Conservation (phyloP, 2,113 vertebrate species). For the Mirza zaza region DNA sequence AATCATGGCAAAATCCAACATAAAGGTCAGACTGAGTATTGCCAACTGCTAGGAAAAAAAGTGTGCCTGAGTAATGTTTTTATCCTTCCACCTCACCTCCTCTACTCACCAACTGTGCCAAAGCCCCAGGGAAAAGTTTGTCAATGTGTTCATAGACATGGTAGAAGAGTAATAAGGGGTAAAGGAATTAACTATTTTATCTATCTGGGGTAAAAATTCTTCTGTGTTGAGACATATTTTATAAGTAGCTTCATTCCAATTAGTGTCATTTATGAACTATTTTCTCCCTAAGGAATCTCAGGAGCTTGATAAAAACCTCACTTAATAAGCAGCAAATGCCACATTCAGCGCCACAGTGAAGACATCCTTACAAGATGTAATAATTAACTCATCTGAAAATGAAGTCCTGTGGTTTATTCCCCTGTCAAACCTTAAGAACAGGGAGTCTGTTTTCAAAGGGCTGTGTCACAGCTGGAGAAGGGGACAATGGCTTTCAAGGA, state of each 20-base stretch:
- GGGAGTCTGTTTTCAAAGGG: conserved; percentile 3
- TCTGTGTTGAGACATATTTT: not conserved
- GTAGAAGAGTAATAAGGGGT: not conserved
- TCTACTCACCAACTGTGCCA: not conserved
- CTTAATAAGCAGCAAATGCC: not conserved
- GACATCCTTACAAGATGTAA: not conserved
- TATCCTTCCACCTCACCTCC: not conserved
- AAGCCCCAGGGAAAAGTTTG: not conserved
- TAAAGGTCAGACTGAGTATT: conserved; percentile 60
- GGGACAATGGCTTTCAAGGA: not conserved
- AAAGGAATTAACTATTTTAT: not conserved
- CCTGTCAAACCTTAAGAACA: not conserved
- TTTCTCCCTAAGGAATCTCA: conserved; percentile 30
- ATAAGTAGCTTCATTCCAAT: not conserved
- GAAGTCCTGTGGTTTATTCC: not conserved
- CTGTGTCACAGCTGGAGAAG: not conserved
- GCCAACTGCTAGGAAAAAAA: not conserved
- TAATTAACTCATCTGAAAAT: not conserved
- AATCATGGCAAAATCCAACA: conserved; percentile 44
- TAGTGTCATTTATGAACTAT: not conserved
- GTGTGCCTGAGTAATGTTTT: conserved; percentile 20
- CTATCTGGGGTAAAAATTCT: not conserved
- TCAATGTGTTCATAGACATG: not conserved
- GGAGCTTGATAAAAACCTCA: not conserved
- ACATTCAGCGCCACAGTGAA: not conserved